Evolutionary conservation across 2,113 vertebrate genomes (phyloP).

Genomic region (Rhea americana): DNA sequence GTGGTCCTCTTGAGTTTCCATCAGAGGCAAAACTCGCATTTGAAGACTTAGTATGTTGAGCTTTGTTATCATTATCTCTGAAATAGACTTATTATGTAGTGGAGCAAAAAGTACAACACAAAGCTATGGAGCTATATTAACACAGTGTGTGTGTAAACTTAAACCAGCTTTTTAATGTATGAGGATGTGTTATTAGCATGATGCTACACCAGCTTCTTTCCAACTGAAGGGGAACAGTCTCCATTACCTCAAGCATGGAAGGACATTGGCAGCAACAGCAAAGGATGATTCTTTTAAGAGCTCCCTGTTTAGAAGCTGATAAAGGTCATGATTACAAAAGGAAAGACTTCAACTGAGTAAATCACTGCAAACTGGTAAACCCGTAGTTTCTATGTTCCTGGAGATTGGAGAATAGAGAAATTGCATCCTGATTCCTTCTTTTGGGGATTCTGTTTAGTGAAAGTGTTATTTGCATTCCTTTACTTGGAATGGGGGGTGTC

Average conservation of each 20-base stretch:
- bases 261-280: background rate
- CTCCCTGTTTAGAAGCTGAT: background rate
- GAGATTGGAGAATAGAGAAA: background rate
- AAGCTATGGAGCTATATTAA: background rate
- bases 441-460: background rate
- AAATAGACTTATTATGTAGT: background rate
- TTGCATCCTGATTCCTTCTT: background rate
- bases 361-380: background rate
- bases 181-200: background rate
- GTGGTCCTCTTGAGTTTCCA: accelerated
- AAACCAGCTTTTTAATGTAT: background rate
- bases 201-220: background rate
- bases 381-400: background rate
- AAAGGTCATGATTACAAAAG: background rate
- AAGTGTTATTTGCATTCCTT: background rate
- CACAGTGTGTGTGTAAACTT: background rate
- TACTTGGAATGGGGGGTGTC: background rate
- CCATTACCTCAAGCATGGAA: background rate
- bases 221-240: background rate
- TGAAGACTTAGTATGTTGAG: background rate
- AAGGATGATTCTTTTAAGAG: background rate
- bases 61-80: background rate
- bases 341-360: background rate
- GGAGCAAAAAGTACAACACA: background rate
- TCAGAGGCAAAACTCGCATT: background rate